Evolutionary conservation across 1,140 invertebrate species (phyloP), one percentile per base, ranked within the genome.

Genomic region (Bombyx mandarina): DNA sequence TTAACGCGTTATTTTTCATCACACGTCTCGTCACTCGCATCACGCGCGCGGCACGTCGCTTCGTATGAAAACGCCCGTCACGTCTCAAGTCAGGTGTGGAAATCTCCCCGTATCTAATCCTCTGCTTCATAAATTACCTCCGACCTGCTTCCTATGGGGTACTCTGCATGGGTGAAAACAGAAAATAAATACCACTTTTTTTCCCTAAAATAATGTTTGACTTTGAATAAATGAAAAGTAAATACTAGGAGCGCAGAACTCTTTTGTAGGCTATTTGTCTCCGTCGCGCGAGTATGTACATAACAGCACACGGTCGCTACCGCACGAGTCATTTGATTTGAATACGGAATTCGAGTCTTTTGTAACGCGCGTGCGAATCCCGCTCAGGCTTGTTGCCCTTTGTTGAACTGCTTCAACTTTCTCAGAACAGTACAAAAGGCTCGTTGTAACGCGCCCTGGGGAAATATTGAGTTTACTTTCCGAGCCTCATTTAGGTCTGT

Each of bases 331-430:
- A 60, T 57, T 61, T 44, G 51, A 61, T 57, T 58, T 58, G 62
- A 60, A 51, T 49, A 45, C 26, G 47, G 46, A 43, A 45, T 51
- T 55, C 46, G 45, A 59, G 46, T 45, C 58, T 59, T 58, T 59
- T 59, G 58, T 59, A 48, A 54, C 12, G 52, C 22, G 46, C 8
- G n/a, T 18, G n/a, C 42, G 10, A 42, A 46, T 42, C 43, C 54
- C 35, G 12, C 26, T 2, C 18, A 4, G 46, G 54, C 49, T 63
- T 56, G 54, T 56, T 42, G 48, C 61, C 61, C 26, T 44, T 63
- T 63, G 60, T 60, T 61, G 46, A 66, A 56, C 64, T 66, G 60
- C 62, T 66, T 54, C 22, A 44, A 62, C 57, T 57, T 65, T 44
- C 54, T 68, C 44, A 61, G 56, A 46, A 52, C 57, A 46, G 62